These are phyloP conservation scores for Eclectus roratus DNA, from an alignment of 2,113 vertebrate genomes.

Conservation along the genomic window DNA sequence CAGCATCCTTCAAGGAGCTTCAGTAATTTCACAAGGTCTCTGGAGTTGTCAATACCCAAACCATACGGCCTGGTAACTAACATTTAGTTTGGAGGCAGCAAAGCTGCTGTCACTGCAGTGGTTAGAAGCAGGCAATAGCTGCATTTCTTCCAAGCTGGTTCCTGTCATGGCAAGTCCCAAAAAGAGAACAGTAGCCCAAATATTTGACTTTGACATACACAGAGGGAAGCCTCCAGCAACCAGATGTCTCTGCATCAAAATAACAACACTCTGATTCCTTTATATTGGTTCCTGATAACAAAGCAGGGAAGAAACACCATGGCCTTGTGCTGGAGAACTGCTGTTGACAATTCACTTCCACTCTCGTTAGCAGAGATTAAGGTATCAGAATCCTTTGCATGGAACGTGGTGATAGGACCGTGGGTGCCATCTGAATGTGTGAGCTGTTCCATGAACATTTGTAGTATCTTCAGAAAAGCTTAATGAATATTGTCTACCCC, in stretches of 20 bases:
- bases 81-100: not conserved
- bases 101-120: not conserved
- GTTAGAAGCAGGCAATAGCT: not conserved
- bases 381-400: constrained; percentile 19
- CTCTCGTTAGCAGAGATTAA: not conserved
- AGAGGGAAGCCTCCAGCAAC: not conserved
- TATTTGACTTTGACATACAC: not conserved
- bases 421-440: constrained; percentile 40
- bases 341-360: constrained; percentile 42
- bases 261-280: not conserved
- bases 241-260: not conserved
- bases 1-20: not conserved
- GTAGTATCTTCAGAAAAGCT: constrained; percentile 49
- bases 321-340: not conserved
- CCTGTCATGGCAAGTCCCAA: not conserved
- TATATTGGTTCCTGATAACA: not conserved
- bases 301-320: not conserved
- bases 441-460: constrained; percentile 41
- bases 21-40: not conserved
- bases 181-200: not conserved
- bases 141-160: not conserved
- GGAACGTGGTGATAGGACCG: not conserved
- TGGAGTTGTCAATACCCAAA: not conserved
- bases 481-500: constrained; percentile 47
- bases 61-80: not conserved